Conservation (phyloP, 1,140 invertebrate genomes). For the Aphidius ervi region DNA sequence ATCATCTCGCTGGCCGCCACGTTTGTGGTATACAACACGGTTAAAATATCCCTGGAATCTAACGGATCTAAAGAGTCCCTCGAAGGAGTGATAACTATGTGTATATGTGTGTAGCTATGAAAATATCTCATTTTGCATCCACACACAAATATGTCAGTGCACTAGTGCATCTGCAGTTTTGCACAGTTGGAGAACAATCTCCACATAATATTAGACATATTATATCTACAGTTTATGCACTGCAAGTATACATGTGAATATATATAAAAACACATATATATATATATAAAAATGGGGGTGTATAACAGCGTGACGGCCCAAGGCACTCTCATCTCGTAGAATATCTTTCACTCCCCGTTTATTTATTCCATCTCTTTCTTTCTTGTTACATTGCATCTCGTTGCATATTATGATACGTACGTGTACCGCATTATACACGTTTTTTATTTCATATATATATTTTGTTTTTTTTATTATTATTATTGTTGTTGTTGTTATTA, state of each 20-base stretch:
- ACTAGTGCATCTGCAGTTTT: too few species aligned
- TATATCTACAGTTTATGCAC: too few species aligned
- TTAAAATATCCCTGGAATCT: conserved; percentile 36
- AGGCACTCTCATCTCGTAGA: conserved; percentile 37
- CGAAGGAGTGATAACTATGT: conserved; percentile 3
- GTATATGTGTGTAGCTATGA: conserved; percentile 23
- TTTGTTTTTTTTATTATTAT: neutral
- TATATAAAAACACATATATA: neutral
- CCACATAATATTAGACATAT: too few species aligned
- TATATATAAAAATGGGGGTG: conserved; percentile 27
- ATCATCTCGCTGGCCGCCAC: conserved; percentile 9
- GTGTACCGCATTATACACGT: conserved; percentile 35
- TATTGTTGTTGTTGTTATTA: neutral
- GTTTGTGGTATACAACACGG: conserved; percentile 1
- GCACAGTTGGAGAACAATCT: too few species aligned
- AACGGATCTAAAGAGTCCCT: conserved; percentile 29
- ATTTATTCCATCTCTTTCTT: conserved; percentile 26
- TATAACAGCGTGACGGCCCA: conserved; percentile 34
- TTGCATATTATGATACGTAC: conserved; percentile 37
- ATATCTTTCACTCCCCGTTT: conserved; percentile 24
- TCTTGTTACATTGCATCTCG: conserved; percentile 21
- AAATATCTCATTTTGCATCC: too few species aligned
- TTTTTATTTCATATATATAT: neutral
- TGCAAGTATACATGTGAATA: too few species aligned
- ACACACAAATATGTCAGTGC: too few species aligned